phyloP scores from a whole-genome alignment of 2,113 vertebrate species.

The Smithornis capensis region DNA sequence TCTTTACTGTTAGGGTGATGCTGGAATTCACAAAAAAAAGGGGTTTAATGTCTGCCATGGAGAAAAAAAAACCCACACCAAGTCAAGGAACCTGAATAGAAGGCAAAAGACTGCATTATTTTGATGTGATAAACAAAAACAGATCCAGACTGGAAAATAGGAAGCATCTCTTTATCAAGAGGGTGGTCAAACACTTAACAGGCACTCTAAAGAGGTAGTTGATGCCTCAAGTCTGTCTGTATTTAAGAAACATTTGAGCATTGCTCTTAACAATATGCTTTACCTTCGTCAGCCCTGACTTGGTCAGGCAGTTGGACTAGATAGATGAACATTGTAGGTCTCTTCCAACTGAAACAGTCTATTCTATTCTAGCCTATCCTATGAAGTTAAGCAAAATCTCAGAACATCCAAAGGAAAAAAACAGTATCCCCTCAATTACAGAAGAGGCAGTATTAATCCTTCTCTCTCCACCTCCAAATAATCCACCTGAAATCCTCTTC shows the following conservation, averaged over 20 bases:
- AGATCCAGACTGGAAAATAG: neutral
- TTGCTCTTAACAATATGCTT: neutral
- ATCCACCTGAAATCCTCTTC: neutral
- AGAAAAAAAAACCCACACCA: neutral
- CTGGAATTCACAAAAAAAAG: neutral
- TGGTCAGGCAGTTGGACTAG: neutral
- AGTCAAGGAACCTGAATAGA: neutral
- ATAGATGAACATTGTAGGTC: neutral
- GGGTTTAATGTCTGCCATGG: neutral
- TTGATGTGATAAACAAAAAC: neutral
- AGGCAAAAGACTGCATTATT: neutral
- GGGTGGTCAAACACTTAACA: neutral
- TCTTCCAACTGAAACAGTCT: neutral
- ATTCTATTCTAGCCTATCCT: neutral
- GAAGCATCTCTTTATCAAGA: neutral
- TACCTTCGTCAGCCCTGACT: neutral
- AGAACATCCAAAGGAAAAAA: neutral
- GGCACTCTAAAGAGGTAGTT: neutral
- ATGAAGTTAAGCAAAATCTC: neutral
- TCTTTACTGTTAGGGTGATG: neutral
- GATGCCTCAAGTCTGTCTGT: neutral
- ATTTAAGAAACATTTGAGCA: neutral
- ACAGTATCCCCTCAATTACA: neutral
- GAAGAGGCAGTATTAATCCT: neutral
- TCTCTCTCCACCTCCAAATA: neutral